Evolutionary conservation across 2,888 invertebrate species (phyloP).

Genomic region (Teleiodes luculella): DNA sequence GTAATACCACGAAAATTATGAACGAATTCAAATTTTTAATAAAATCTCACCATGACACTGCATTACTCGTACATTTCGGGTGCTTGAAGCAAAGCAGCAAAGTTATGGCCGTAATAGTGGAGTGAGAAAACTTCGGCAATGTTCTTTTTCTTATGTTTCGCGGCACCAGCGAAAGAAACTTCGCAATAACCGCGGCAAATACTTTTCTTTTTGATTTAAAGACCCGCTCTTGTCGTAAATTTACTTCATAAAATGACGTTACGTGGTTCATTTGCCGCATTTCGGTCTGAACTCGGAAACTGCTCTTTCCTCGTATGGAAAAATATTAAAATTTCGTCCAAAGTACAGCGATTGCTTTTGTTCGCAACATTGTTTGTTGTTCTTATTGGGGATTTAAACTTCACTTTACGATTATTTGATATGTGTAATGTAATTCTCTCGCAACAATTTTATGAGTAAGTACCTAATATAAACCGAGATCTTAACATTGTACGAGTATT

Average conservation of each 20-base stretch:
- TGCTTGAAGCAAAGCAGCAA: conserved; percentile 7
- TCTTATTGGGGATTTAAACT: conserved; percentile 1
- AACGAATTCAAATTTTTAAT: conserved; percentile 45
- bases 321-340: conserved; percentile 18
- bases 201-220: conserved; percentile 35
- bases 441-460: too few relatives aligned
- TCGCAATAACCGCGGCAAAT: conserved; percentile 28
- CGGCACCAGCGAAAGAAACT: conserved; percentile 20
- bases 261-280: conserved; percentile 28
- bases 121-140: conserved; percentile 13
- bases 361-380: conserved; percentile 5
- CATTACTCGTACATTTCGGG: conserved; percentile 16
- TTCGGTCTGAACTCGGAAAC: conserved; percentile 10
- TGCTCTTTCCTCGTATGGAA: conserved; percentile 13
- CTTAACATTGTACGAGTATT: too few relatives aligned
- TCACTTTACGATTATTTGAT: conserved; percentile 4
- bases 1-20: conserved; percentile 51
- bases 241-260: conserved; percentile 33
- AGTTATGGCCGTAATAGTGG: conserved; percentile 15
- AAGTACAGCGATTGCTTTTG: conserved; percentile 15
- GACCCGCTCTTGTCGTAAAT: conserved; percentile 31
- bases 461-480: background rate
- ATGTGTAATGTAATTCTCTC: background rate
- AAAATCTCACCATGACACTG: conserved; percentile 27
- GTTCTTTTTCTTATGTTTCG: conserved; percentile 18